phyloP scores from a whole-genome alignment of 2,888 invertebrate genomes.

The Athalia rosae region DNA sequence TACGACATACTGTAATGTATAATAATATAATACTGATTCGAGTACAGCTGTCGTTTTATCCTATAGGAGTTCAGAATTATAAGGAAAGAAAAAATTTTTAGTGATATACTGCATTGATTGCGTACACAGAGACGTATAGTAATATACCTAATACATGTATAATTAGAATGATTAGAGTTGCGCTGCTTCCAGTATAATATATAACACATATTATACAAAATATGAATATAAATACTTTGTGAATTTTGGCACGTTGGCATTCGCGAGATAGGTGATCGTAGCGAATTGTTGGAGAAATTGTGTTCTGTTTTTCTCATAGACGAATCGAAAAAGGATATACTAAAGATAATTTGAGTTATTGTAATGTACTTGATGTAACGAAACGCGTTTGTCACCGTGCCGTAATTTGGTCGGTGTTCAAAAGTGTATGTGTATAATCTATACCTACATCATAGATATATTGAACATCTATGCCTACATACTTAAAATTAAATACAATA shows the following conservation, averaged over 20 bases:
- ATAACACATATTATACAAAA: too few relatives aligned
- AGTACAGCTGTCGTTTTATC: not conserved
- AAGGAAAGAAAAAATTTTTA: too few relatives aligned
- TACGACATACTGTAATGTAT: not conserved
- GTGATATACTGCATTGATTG: not conserved
- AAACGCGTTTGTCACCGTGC: conserved; percentile 6
- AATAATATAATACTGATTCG: not conserved
- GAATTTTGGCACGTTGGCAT: conserved; percentile 28
- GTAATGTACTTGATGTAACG: not conserved
- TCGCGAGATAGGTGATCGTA: not conserved
- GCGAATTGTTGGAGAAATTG: too few relatives aligned
- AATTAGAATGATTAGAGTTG: not conserved
- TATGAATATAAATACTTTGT: not conserved
- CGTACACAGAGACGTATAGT: not conserved
- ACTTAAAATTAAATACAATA: too few relatives aligned
- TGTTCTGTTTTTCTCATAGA: too few relatives aligned
- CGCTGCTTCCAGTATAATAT: conserved; percentile 20
- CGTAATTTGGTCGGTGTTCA: conserved; percentile 19
- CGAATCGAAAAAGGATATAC: too few relatives aligned
- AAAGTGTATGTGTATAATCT: not conserved
- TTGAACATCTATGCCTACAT: too few relatives aligned
- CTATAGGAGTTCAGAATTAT: not conserved
- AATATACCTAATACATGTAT: not conserved
- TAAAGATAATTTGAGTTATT: not conserved
- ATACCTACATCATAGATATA: too few relatives aligned